Percentiles rank a stretch among this genome's conserved stretches.
Conservation (phyloP, 92 coral and sea anemone species). For the Pocillopora grandis region DNA sequence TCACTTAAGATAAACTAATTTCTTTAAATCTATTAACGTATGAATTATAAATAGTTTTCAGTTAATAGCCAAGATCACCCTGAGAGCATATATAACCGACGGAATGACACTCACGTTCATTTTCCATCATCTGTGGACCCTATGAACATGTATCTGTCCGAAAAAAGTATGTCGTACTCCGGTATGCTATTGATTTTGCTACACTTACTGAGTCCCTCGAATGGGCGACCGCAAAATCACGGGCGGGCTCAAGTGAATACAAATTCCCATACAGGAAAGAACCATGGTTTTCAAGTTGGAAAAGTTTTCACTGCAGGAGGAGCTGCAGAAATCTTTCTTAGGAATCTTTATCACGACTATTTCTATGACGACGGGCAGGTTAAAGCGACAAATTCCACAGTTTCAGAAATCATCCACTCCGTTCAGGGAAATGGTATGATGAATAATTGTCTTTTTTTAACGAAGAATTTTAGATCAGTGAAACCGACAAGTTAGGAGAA, state of each 20-base stretch:
- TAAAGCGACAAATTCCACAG: neutral
- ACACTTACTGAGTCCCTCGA: neutral
- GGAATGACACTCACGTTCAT: no score
- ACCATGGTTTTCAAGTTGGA: neutral
- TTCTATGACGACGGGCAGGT: neutral
- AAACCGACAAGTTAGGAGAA: no score
- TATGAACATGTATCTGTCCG: neutral
- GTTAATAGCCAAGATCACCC: no score
- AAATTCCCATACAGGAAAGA: neutral
- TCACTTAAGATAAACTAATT: no score
- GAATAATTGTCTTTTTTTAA: neutral
- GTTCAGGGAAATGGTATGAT: constrained; percentile 17
- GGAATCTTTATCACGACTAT: neutral
- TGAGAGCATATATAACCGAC: no score
- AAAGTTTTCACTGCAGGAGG: neutral
- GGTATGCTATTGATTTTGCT: neutral
- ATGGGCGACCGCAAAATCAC: neutral
- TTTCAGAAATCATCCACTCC: constrained; percentile 15
- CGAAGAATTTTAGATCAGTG: no score
- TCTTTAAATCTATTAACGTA: no score
- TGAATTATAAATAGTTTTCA: neutral
- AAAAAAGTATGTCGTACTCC: neutral
- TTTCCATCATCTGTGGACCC: neutral
- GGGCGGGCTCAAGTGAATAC: neutral
- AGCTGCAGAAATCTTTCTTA: neutral